Evolutionary conservation across 2,888 invertebrate genomes (phyloP).

Genomic region (Drosophila yooni): DNA sequence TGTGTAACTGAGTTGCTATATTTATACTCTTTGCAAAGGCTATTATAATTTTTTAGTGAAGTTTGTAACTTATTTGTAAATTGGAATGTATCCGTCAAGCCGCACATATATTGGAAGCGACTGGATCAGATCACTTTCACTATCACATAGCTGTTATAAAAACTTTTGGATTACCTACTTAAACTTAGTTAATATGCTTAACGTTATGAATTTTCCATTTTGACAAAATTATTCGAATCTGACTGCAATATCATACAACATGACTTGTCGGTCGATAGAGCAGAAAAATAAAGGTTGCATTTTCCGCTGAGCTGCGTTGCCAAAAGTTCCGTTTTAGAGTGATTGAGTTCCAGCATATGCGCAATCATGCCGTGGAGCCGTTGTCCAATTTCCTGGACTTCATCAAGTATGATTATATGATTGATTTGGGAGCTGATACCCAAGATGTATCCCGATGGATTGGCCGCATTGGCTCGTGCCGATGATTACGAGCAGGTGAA

Average conservation of each 20-base stretch:
- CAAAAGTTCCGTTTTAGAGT: constrained; percentile 85
- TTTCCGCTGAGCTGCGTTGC: no score
- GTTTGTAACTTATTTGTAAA: neutral
- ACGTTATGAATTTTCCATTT: no score
- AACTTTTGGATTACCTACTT: neutral
- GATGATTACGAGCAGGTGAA: constrained; percentile 99
- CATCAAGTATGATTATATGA: constrained; percentile 99
- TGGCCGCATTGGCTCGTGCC: constrained; percentile 96
- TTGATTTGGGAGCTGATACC: constrained; percentile 87
- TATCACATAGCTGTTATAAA: neutral
- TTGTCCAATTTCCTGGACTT: constrained; percentile 99
- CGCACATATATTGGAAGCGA: neutral
- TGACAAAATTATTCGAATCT: no score
- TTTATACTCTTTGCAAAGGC: neutral
- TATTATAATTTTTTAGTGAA: neutral
- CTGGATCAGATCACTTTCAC: neutral
- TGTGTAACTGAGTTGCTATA: neutral
- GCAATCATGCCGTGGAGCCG: constrained; percentile 99
- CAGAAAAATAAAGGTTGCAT: no score
- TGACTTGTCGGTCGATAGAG: no score
- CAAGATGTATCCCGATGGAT: constrained; percentile 87
- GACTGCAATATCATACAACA: no score
- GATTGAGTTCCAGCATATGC: constrained; percentile 98
- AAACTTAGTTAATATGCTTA: no score
- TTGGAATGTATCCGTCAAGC: neutral